Evolutionary conservation across 2,888 invertebrate species (phyloP).

Genomic region (Physocephala rufipes): DNA sequence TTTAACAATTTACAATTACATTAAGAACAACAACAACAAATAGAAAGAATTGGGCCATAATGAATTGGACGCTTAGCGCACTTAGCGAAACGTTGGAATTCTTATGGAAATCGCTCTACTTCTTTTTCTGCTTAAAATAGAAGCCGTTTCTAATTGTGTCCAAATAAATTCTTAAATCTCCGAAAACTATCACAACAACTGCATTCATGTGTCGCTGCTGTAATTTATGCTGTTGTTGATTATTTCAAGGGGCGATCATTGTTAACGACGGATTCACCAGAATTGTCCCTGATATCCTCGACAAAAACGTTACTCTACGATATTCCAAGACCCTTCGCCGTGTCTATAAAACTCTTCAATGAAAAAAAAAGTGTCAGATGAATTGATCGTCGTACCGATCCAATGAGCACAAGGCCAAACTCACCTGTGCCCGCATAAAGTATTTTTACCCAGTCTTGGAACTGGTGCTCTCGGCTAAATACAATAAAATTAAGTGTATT

Average conservation of each 20-base stretch:
- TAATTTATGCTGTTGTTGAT: no score
- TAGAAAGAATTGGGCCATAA: neutral
- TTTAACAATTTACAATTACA: constrained; percentile 10
- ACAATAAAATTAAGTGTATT: constrained; percentile 57
- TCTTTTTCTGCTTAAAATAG: constrained; percentile 6
- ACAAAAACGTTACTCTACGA: no score
- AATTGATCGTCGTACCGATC: neutral
- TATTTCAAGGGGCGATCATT: no score
- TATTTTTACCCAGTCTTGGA: no score
- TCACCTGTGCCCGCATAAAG: constrained; percentile 66
- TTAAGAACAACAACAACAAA: constrained; percentile 1
- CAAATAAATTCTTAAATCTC: no score
- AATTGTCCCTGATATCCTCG: no score
- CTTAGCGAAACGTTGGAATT: constrained; percentile 23
- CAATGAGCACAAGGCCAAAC: constrained; percentile 53
- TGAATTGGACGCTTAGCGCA: neutral
- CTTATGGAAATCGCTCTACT: neutral
- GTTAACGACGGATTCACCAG: no score
- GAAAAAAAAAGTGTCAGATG: no score
- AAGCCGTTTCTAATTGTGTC: constrained; percentile 6
- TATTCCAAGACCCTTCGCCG: no score
- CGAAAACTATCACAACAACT: no score
- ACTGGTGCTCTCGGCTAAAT: constrained; percentile 58
- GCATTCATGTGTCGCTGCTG: no score
- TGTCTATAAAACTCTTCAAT: no score